Percentiles rank a stretch among this genome's conserved stretches.
These are phyloP conservation scores for Muntiacus reevesi DNA, from an alignment of 2,113 vertebrate genomes.

Conservation along the genomic window DNA sequence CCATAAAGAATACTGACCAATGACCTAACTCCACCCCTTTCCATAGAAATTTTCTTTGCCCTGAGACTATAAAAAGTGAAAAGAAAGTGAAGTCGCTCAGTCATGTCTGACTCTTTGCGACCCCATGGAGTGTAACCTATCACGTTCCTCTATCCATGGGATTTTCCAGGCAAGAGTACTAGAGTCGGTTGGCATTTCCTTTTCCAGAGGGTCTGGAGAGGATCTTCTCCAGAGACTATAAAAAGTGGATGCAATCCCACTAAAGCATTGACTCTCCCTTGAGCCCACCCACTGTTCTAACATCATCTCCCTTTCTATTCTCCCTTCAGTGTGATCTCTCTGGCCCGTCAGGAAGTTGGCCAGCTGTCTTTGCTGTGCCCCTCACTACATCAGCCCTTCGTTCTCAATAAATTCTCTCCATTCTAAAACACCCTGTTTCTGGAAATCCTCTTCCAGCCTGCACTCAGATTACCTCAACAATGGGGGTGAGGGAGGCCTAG, in stretches of 20 bases:
- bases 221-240: not conserved
- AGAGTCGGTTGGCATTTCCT: not conserved
- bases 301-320: not conserved
- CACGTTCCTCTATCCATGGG: accelerated
- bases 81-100: not conserved
- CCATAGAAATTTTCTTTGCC: not conserved
- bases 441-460: not conserved
- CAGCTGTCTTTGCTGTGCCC: not conserved
- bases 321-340: not conserved
- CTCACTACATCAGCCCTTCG: not conserved
- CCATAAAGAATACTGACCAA: not conserved
- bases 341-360: not conserved
- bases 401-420: not conserved
- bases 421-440: not conserved
- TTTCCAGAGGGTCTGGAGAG: not conserved
- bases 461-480: not conserved
- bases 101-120: accelerated
- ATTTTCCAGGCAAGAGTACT: not conserved
- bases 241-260: not conserved
- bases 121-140: not conserved
- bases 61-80: not conserved
- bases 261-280: not conserved
- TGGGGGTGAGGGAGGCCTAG: not conserved
- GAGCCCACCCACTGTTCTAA: not conserved
- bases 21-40: not conserved